A percentile compares a stretch with the other conserved stretches of the same genome.
Conservation (phyloP, 2,797 vertebrate species). For the Oreonectes daqikongensis region DNA sequence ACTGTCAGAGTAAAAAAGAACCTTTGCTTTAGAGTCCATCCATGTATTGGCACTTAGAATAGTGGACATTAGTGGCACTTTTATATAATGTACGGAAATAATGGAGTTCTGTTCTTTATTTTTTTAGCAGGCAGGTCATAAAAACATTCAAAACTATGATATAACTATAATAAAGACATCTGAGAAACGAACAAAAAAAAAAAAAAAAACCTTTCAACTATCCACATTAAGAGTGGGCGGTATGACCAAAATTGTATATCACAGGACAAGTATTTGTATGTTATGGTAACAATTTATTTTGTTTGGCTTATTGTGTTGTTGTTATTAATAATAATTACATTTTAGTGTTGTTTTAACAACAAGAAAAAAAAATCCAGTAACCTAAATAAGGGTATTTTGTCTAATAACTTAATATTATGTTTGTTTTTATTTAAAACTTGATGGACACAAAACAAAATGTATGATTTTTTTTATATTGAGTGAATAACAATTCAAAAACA, state of each 20-base stretch:
- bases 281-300: not conserved
- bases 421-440: no score
- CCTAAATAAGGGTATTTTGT: no score
- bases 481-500: no score
- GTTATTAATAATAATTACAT: no score
- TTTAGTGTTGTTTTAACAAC: no score
- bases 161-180: not conserved
- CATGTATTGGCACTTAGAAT: slow-evolving; percentile 5
- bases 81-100: slow-evolving; percentile 10
- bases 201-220: not conserved
- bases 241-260: not conserved
- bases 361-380: no score
- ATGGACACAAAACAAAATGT: no score
- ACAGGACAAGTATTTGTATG: not conserved
- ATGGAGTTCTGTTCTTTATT: not conserved
- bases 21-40: slow-evolving; percentile 10
- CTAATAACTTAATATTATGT: no score
- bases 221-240: not conserved
- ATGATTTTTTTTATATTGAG: no score
- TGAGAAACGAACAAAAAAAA: not conserved
- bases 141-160: not conserved
- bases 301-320: no score
- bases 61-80: not conserved
- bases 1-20: slow-evolving; percentile 13
- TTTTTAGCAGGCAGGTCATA: slow-evolving; percentile 32